Percentiles rank a stretch among this genome's conserved stretches.
Evolutionary conservation across 2,113 vertebrate species (phyloP).

Genomic region (Xenus cinereus): DNA sequence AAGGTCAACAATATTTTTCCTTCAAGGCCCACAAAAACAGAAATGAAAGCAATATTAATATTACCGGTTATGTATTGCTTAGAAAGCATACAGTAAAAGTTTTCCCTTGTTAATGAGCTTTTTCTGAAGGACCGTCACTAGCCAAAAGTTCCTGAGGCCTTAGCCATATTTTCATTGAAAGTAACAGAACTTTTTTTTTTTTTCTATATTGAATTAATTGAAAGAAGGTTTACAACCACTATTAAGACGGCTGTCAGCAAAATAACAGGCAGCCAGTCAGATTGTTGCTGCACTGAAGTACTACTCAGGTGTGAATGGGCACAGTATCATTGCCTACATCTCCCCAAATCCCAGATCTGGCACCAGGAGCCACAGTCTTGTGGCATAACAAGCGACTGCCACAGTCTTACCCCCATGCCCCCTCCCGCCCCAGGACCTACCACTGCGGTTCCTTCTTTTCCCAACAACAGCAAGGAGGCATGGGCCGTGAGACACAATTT

Average conservation of each 20-base stretch:
- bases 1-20: constrained; percentile 12
- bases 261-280: background rate
- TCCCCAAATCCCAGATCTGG: background rate
- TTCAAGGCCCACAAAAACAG: background rate
- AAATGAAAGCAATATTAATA: background rate
- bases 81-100: background rate
- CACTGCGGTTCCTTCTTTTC: background rate
- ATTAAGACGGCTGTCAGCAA: background rate
- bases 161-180: background rate
- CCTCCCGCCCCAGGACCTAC: background rate
- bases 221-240: background rate
- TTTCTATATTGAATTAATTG: background rate
- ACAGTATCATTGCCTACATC: background rate
- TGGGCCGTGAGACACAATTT: background rate
- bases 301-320: background rate
- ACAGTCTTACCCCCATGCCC: too few species aligned
- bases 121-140: constrained; percentile 8
- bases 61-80: background rate
- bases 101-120: constrained; percentile 31
- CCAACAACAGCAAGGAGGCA: background rate
- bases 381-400: rapidly evolving
- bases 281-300: background rate
- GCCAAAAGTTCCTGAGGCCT: background rate
- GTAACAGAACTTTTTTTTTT: background rate
- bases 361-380: too few species aligned